phyloP scores from a whole-genome alignment of 2,888 invertebrate genomes.

The Caenorhabditis sp. region DNA sequence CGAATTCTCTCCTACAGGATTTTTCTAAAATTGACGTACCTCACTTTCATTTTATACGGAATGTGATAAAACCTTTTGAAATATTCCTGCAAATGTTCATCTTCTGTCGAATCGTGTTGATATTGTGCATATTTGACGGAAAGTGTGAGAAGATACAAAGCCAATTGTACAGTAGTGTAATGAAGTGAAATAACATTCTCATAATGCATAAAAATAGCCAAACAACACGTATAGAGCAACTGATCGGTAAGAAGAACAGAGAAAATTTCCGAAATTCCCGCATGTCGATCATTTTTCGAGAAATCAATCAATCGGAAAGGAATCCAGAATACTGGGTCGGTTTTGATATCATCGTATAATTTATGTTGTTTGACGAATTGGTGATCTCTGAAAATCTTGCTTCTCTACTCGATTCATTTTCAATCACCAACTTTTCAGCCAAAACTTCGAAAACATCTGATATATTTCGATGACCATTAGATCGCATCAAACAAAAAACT shows the following conservation, averaged over 20 bases:
- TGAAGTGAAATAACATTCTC: constrained; percentile 7
- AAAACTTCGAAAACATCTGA: constrained; percentile 24
- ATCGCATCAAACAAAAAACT: constrained; percentile 53
- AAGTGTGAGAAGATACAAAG: constrained; percentile 56
- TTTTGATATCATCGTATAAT: constrained; percentile 1
- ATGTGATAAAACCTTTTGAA: constrained; percentile 17
- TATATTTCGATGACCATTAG: constrained; percentile 19
- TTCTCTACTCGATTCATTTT: not conserved
- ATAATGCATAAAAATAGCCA: not conserved
- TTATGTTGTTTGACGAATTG: constrained; percentile 7
- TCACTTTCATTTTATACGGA: constrained; percentile 13
- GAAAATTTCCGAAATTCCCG: constrained; percentile 24
- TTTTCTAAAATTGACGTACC: not conserved
- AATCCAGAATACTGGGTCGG: constrained; percentile 31
- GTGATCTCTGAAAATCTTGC: constrained; percentile 34
- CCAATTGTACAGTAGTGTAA: constrained; percentile 54
- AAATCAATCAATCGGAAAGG: constrained; percentile 41
- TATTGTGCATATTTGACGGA: constrained; percentile 25
- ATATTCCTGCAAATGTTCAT: not conserved
- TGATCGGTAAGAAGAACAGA: constrained; percentile 25
- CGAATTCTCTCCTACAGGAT: not conserved
- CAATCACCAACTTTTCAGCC: constrained; percentile 4
- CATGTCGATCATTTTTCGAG: constrained; percentile 13
- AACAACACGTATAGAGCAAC: constrained; percentile 21
- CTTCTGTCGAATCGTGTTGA: not conserved